These are phyloP conservation scores for Polylopha cassiicola DNA, from an alignment of 2,888 invertebrate species.

Conservation along the genomic window DNA sequence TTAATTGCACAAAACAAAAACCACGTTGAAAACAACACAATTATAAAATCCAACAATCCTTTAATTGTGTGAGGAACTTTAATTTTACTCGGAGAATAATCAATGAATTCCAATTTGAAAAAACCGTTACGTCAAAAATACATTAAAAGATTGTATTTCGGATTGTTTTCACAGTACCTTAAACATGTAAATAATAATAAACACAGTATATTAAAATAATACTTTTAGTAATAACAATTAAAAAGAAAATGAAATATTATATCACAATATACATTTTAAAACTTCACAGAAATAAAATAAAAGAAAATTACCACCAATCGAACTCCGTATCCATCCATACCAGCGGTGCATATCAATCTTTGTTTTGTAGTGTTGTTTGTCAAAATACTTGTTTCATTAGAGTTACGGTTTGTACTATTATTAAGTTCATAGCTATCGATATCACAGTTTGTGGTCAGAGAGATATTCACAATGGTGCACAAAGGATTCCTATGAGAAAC, in stretches of 20 bases:
- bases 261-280: slow-evolving; percentile 25
- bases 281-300: slow-evolving; percentile 31
- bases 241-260: too few species aligned
- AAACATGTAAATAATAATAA: too few species aligned
- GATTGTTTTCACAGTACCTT: too few species aligned
- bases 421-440: too few species aligned
- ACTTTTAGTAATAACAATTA: too few species aligned
- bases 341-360: slow-evolving; percentile 74
- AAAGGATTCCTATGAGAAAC: too few species aligned
- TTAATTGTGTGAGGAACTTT: slow-evolving; percentile 29
- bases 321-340: slow-evolving; percentile 69
- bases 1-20: slow-evolving; percentile 19
- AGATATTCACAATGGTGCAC: too few species aligned
- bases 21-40: slow-evolving; percentile 26
- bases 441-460: too few species aligned
- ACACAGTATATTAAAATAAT: too few species aligned
- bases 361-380: slow-evolving; percentile 38
- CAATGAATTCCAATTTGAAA: too few species aligned
- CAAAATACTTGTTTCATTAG: not conserved
- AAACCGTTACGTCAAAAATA: too few species aligned
- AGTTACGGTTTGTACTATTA: not conserved
- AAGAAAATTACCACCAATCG: slow-evolving; percentile 50
- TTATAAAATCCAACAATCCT: slow-evolving; percentile 37
- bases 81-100: too few species aligned
- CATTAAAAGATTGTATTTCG: slow-evolving; percentile 39